Percentiles rank a stretch among this genome's conserved stretches.
These are phyloP conservation scores for Colletes gigas DNA, from an alignment of 1,140 invertebrate genomes.

Conservation along the genomic window DNA sequence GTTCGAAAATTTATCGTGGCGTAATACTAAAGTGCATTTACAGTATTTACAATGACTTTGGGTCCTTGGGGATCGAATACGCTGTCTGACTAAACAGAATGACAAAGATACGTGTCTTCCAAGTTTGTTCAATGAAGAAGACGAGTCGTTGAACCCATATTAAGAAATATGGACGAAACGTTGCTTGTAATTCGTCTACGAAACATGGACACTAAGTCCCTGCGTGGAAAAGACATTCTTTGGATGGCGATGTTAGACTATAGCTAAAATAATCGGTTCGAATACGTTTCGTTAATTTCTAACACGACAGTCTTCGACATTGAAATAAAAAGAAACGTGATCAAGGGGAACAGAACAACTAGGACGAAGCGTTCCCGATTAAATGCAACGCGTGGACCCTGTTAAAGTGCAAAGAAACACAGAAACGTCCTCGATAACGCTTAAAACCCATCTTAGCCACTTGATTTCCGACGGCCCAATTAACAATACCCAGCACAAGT, in stretches of 20 bases:
- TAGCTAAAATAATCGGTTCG: too few relatives aligned
- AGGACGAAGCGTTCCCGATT: background rate
- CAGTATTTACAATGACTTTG: slow-evolving; percentile 71
- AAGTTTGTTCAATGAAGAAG: slow-evolving; percentile 4
- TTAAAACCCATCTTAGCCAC: slow-evolving; percentile 6
- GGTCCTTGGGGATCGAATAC: slow-evolving; percentile 49
- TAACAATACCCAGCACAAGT: slow-evolving; percentile 48
- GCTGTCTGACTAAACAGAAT: background rate
- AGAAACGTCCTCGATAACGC: slow-evolving; percentile 15
- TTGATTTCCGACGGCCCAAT: slow-evolving; percentile 12
- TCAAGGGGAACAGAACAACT: background rate
- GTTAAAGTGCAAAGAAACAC: slow-evolving; percentile 37
- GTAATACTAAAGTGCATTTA: slow-evolving; percentile 71
- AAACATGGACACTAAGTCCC: too few relatives aligned
- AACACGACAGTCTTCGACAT: background rate
- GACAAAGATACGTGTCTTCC: background rate
- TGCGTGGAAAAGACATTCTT: too few relatives aligned
- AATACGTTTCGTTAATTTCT: too few relatives aligned
- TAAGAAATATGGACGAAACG: background rate
- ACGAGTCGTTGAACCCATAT: too few relatives aligned
- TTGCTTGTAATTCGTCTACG: too few relatives aligned
- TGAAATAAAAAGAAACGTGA: background rate
- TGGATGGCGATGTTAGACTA: too few relatives aligned
- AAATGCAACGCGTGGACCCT: slow-evolving; percentile 55
- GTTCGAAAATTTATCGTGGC: background rate